These are phyloP conservation scores for Aphelinus certus DNA, from an alignment of 1,140 invertebrate genomes.

Conservation along the genomic window DNA sequence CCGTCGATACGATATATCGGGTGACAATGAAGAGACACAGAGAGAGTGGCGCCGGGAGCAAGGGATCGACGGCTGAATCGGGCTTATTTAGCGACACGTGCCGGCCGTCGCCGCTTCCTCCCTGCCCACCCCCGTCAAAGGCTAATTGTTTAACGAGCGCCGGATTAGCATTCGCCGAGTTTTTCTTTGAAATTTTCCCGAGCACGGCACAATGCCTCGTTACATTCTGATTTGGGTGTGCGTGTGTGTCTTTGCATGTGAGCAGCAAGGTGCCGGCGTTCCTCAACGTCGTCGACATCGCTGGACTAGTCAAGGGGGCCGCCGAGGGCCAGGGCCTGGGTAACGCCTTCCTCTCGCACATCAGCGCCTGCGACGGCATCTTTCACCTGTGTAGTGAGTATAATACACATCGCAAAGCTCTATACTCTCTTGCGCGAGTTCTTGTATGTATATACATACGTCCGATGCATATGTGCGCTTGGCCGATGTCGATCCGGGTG, in stretches of 20 bases:
- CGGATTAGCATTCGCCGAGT: constrained; percentile 59
- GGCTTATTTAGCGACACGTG: constrained; percentile 5
- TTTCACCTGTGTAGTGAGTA: constrained; percentile 96
- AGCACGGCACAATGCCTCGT: neutral
- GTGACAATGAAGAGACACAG: neutral
- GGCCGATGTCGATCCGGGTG: too few relatives aligned
- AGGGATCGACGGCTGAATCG: neutral
- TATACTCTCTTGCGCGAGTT: too few relatives aligned
- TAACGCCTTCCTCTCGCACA: constrained; percentile 98
- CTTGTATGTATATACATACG: too few relatives aligned
- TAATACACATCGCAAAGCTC: neutral
- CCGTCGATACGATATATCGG: constrained; percentile 28
- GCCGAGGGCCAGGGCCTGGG: constrained; percentile 97
- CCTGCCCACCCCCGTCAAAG: constrained; percentile 51
- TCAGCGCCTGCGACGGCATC: constrained; percentile 98
- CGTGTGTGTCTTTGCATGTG: constrained; percentile 18
- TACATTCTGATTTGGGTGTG: neutral
- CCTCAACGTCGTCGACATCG: constrained; percentile 97
- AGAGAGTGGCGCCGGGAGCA: too few relatives aligned
- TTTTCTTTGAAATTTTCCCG: constrained; percentile 30
- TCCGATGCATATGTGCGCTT: neutral
- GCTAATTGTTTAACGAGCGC: constrained; percentile 61
- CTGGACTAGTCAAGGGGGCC: constrained; percentile 97
- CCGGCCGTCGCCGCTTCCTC: neutral
- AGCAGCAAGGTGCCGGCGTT: constrained; percentile 96